phyloP scores from a whole-genome alignment of 2,888 invertebrate genomes.

The Slavum lentiscoides region DNA sequence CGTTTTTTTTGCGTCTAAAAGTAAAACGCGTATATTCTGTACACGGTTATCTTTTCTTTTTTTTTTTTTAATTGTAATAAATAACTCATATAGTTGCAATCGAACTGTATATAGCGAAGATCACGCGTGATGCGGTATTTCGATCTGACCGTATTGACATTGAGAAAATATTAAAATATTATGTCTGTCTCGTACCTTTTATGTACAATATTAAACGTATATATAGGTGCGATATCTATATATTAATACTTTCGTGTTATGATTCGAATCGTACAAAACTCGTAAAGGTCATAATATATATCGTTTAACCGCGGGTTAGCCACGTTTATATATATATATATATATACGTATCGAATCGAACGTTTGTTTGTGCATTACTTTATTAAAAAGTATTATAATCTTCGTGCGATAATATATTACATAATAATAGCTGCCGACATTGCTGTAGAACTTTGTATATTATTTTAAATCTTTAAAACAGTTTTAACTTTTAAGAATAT shows the following conservation, averaged over 20 bases:
- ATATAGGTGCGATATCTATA: not conserved
- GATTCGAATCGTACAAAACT: not conserved
- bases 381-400: too few species aligned
- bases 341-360: too few species aligned
- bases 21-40: not conserved
- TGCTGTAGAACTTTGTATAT: too few species aligned
- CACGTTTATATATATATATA: not conserved
- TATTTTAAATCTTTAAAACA: too few species aligned
- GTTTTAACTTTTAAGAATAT: too few species aligned
- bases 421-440: too few species aligned
- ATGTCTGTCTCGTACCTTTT: not conserved
- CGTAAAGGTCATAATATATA: slow-evolving; percentile 1
- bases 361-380: too few species aligned
- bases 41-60: not conserved
- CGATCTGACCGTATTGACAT: slow-evolving; percentile 25
- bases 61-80: not conserved
- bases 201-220: too few species aligned
- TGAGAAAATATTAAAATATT: slow-evolving; percentile 17
- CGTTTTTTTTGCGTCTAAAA: not conserved
- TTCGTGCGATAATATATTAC: too few species aligned
- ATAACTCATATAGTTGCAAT: not conserved
- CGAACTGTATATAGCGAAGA: not conserved
- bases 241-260: not conserved
- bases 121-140: not conserved
- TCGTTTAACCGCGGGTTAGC: not conserved